A percentile compares a stretch with the other conserved stretches of the same genome.
Conservation (phyloP, 2,888 invertebrate species). For the Pollenia amentaria region DNA sequence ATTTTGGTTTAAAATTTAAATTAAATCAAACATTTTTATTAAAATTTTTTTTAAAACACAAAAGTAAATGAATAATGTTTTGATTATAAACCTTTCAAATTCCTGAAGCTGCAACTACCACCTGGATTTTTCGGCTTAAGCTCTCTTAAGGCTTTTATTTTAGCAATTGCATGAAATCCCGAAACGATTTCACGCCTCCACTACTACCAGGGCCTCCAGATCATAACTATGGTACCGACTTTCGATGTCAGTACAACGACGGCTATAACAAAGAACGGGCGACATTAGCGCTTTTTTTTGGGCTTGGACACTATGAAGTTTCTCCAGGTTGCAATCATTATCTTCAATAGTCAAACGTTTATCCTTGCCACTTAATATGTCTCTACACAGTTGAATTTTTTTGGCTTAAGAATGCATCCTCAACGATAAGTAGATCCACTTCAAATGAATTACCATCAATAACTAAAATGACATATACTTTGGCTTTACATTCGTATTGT, state of each 20-base stretch:
- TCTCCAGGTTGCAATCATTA: constrained; percentile 50
- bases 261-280: constrained; percentile 18
- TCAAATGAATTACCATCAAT: too few species aligned
- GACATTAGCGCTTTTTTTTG: neutral
- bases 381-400: constrained; percentile 56
- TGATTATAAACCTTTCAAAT: too few species aligned
- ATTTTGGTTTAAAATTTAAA: too few species aligned
- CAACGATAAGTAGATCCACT: constrained; percentile 59
- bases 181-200: too few species aligned
- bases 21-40: too few species aligned
- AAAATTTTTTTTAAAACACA: too few species aligned
- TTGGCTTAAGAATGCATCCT: constrained; percentile 56
- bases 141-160: too few species aligned
- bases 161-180: too few species aligned
- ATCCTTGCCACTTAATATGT: constrained; percentile 59
- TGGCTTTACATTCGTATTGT: constrained; percentile 45
- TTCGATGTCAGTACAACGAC: neutral
- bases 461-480: constrained; percentile 48
- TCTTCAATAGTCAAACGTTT: constrained; percentile 61
- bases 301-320: neutral
- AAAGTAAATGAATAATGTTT: too few species aligned
- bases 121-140: too few species aligned
- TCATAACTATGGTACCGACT: neutral
- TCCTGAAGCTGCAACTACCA: too few species aligned
- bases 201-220: too few species aligned